Evolutionary conservation across 2,888 invertebrate species (phyloP), one percentile per base, ranked within the genome.

Genomic region (Cephus spinipes): DNA sequence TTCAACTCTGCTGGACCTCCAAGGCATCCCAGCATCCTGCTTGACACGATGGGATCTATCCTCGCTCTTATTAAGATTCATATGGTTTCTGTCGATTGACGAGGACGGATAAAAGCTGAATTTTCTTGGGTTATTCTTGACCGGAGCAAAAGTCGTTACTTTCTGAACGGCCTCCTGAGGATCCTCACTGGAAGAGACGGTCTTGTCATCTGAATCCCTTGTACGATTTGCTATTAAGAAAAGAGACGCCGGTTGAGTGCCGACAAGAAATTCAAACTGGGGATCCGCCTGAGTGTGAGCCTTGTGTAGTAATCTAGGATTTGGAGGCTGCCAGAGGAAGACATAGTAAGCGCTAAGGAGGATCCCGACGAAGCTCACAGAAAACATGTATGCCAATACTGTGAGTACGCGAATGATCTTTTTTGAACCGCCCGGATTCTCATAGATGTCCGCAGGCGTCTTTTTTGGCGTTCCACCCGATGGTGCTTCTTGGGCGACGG

Each of bases 321-420:
- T 89, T 79, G 94, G 94, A 1, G 96, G 96, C 87, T 95, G 94
- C 97, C 97, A 97, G 87, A 97, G 93, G 88, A 96, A 95, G 81
- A 96, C 93, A 91, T 97, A 97, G 91, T 97, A 97, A 76, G 95
- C 94, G 35, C 96, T 96, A 75, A 97, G 93, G 75, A 96, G 94
- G 85, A 97, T 96, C 11, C 96, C 97, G 9, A 96, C 96, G 92
- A 96, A 93, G n/a, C 97, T 97, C 74, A 97, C 97, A n/a, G 96
- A 96, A 82, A 96, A 93, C 84, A 97, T 94, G 91, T 97, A 97
- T 15, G 96, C 96, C 87, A 96, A 90, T 77, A 97, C 97, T 1
- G 96, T 97, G 82, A 97, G 93, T 77, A 97, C 93, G 73, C 97
- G 92, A 74, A 95, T 92, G 85, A 94, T 84, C 68, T 89, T 90